phyloP scores from a whole-genome alignment of 2,113 vertebrate genomes.

The Neopipo cinnamomea region DNA sequence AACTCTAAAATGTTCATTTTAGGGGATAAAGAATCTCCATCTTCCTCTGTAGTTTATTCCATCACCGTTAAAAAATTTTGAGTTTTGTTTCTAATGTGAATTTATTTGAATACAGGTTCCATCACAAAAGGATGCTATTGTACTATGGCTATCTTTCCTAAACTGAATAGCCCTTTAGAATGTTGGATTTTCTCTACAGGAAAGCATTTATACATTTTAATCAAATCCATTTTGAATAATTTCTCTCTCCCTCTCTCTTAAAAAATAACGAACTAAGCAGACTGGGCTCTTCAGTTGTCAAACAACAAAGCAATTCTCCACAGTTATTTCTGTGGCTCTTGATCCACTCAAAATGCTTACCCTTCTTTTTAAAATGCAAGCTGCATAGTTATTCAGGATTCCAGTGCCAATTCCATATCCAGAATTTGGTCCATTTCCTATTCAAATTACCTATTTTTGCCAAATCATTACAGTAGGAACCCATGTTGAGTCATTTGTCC shows the following conservation, averaged over 20 bases:
- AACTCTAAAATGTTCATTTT: background rate
- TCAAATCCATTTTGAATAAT: background rate
- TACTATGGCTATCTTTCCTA: background rate
- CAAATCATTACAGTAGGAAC: background rate
- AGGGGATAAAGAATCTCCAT: background rate
- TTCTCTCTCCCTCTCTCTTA: background rate
- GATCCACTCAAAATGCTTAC: background rate
- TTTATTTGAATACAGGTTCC: background rate
- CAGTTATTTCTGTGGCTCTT: background rate
- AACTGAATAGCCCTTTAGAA: background rate
- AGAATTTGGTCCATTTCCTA: conserved; percentile 2
- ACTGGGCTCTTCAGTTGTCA: background rate
- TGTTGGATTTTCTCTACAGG: background rate
- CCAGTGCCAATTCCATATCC: background rate
- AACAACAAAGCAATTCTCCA: background rate
- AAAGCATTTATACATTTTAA: background rate
- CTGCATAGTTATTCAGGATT: background rate
- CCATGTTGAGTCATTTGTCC: background rate
- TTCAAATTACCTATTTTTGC: background rate
- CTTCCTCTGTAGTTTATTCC: background rate
- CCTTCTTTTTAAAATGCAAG: background rate
- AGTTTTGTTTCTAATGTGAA: background rate
- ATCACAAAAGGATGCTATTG: background rate
- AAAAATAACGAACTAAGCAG: background rate
- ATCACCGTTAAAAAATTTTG: background rate